These are phyloP conservation scores for Prunella strophiata DNA, from an alignment of 2,797 vertebrate species.

Conservation along the genomic window DNA sequence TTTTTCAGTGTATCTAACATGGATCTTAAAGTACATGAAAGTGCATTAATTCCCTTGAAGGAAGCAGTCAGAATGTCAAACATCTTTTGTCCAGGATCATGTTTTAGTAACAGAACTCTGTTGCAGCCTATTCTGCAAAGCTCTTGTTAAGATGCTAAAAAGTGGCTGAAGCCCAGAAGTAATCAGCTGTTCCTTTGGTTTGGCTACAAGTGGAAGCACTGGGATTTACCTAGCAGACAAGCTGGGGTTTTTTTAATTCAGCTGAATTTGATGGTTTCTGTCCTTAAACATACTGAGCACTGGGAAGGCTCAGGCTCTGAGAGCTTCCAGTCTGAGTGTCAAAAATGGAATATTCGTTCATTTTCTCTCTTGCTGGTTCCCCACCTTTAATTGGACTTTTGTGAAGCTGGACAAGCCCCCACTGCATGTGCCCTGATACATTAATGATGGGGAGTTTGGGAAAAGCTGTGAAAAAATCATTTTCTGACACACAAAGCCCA, in stretches of 20 bases:
- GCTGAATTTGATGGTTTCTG: background rate
- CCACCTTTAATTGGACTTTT: background rate
- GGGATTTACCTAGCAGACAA: background rate
- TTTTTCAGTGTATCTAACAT: background rate
- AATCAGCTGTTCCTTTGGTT: background rate
- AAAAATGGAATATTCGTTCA: background rate
- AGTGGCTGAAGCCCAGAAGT: background rate
- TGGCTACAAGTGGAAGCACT: background rate
- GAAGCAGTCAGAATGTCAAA: background rate
- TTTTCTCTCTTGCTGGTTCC: background rate
- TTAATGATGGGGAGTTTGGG: background rate
- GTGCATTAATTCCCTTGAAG: background rate
- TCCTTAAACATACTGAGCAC: background rate
- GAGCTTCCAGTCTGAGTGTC: background rate
- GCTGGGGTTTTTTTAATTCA: background rate
- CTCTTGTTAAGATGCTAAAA: background rate
- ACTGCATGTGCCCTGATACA: background rate
- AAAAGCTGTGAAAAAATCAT: background rate
- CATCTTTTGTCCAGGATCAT: background rate
- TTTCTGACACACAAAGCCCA: background rate
- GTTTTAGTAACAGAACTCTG: background rate
- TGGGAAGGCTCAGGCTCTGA: background rate
- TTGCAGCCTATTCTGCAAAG: background rate
- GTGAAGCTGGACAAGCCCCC: background rate
- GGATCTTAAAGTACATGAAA: background rate